These are phyloP conservation scores for Exephanes ischioxanthus DNA, from an alignment of 2,888 invertebrate species.

Conservation along the genomic window DNA sequence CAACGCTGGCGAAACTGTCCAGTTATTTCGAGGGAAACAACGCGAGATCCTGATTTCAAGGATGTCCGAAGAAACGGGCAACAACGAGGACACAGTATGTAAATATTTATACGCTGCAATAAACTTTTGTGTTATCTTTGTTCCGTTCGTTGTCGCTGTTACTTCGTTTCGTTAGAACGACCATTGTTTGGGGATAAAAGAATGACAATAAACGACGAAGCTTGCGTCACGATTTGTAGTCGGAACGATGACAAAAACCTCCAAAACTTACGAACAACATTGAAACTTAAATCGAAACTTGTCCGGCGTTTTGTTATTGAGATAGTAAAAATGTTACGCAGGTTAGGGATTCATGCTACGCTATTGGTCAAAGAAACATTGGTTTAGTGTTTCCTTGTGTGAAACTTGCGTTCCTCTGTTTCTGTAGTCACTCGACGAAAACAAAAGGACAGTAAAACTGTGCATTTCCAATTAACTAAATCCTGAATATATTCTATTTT, in stretches of 20 bases:
- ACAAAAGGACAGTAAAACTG: too few relatives aligned
- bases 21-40: neutral
- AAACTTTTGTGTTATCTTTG: neutral
- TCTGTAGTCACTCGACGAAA: too few relatives aligned
- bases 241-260: neutral
- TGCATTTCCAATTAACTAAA: too few relatives aligned
- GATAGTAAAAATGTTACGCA: neutral
- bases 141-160: neutral
- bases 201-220: neutral
- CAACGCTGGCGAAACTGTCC: neutral
- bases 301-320: neutral
- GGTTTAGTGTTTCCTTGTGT: neutral
- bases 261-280: neutral
- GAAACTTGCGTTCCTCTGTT: neutral
- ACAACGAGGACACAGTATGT: conserved; percentile 6
- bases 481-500: too few relatives aligned
- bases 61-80: neutral
- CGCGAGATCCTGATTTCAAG: neutral
- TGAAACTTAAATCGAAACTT: neutral
- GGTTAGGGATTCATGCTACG: neutral
- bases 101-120: neutral
- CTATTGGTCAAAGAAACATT: neutral
- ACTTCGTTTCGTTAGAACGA: neutral
- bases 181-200: neutral
- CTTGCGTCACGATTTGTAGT: neutral